Percentiles rank a stretch among this genome's conserved stretches.
These are phyloP conservation scores for Anticlea derivata DNA, from an alignment of 2,888 invertebrate genomes.

Conservation along the genomic window DNA sequence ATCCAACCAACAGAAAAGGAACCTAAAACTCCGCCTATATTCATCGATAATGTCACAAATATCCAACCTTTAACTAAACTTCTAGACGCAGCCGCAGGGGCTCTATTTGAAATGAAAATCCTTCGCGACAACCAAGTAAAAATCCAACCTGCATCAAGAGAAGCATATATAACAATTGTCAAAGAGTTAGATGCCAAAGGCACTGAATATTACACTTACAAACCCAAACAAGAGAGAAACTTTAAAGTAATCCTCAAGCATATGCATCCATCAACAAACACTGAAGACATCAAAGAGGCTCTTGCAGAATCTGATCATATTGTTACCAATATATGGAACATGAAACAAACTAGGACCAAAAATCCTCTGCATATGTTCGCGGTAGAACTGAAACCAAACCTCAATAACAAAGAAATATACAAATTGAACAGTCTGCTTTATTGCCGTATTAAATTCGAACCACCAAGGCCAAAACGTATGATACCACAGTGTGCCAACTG, in stretches of 20 bases:
- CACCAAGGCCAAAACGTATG: not conserved
- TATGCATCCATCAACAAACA: conserved; percentile 1
- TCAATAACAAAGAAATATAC: not conserved
- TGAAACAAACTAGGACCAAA: not conserved
- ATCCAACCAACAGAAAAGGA: not conserved
- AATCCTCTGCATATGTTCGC: not conserved
- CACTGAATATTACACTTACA: conserved; percentile 1
- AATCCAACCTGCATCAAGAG: not conserved
- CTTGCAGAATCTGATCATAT: not conserved
- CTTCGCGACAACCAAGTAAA: not conserved
- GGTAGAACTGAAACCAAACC: not conserved
- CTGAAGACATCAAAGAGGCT: not conserved
- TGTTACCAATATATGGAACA: conserved; percentile 1
- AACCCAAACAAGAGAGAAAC: conserved; percentile 3
- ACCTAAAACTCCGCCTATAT: conserved; percentile 1
- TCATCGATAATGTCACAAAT: conserved; percentile 4
- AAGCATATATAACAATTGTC: conserved; percentile 2
- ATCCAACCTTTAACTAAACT: conserved; percentile 1
- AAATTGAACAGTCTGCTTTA: not conserved
- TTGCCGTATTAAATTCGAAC: conserved; percentile 2
- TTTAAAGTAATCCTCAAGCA: conserved; percentile 3
- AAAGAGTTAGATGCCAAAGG: not conserved
- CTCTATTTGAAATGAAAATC: conserved; percentile 2
- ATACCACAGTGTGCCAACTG: conserved; percentile 1
- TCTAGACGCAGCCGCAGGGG: not conserved